phyloP scores from a whole-genome alignment of 2,888 invertebrate genomes.

The Lampropteryx suffumata region DNA sequence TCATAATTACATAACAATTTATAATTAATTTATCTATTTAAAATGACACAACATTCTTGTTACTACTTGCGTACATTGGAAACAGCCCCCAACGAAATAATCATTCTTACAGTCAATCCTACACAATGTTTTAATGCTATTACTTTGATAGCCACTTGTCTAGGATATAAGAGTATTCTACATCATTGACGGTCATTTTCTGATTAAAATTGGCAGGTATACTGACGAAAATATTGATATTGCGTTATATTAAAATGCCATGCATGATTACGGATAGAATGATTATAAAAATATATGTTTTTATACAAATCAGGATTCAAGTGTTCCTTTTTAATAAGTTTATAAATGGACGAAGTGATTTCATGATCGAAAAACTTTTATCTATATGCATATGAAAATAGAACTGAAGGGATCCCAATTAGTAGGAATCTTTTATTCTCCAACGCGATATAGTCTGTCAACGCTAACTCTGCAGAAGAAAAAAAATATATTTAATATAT shows the following conservation, averaged over 20 bases:
- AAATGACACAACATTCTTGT: constrained; percentile 78
- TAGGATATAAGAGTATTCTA: too few relatives aligned
- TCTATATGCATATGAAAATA: constrained; percentile 33
- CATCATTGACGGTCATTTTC: background rate
- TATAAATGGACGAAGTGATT: constrained; percentile 18
- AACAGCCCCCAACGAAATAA: constrained; percentile 41
- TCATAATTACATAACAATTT: constrained; percentile 68
- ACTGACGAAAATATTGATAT: constrained; percentile 17
- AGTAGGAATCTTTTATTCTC: background rate
- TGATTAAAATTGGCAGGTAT: constrained; percentile 15
- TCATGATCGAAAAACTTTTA: constrained; percentile 7
- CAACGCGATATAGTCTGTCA: constrained; percentile 1
- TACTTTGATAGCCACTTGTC: background rate
- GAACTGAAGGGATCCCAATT: background rate
- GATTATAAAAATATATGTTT: constrained; percentile 23
- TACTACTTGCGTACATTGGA: constrained; percentile 59
- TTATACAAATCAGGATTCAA: too few relatives aligned
- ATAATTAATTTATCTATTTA: constrained; percentile 72
- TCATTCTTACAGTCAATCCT: too few relatives aligned
- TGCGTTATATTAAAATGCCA: constrained; percentile 11
- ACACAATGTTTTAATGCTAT: too few relatives aligned
- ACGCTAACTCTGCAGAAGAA: too few relatives aligned
- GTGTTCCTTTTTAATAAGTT: background rate
- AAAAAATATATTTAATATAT: too few relatives aligned
- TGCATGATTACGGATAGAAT: constrained; percentile 8